A percentile compares a stretch with the other conserved stretches of the same genome.
Evolutionary conservation across 2,797 vertebrate species (phyloP).

Genomic region (Spondyliosoma cantharus): DNA sequence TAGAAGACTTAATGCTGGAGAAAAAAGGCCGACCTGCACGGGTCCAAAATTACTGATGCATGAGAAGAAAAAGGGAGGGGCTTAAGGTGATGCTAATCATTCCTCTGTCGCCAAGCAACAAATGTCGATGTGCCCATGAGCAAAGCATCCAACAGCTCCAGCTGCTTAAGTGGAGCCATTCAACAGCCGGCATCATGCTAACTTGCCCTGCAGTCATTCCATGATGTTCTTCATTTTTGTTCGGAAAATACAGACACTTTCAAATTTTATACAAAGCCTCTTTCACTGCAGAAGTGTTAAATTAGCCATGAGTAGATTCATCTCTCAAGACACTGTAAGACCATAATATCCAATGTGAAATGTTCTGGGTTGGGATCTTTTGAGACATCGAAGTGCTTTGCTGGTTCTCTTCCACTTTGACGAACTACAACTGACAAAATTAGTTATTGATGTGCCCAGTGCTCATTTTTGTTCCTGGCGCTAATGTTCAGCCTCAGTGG

Average conservation of each 20-base stretch:
- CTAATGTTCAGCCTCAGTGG: too few species aligned
- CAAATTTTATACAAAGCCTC: background rate
- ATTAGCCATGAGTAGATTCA: background rate
- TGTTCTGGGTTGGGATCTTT: background rate
- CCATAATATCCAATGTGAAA: background rate
- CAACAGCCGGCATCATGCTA: background rate
- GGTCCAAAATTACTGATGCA: constrained; percentile 51
- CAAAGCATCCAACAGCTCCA: constrained; percentile 43
- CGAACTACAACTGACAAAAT: background rate
- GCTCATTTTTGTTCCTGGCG: background rate
- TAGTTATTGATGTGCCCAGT: background rate
- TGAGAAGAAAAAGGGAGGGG: constrained; percentile 31
- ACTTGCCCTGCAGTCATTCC: background rate
- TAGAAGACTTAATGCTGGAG: constrained; percentile 25
- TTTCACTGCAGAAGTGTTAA: background rate
- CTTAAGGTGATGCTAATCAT: constrained; percentile 35
- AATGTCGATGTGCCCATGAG: constrained; percentile 48
- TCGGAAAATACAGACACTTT: background rate
- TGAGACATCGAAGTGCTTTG: background rate
- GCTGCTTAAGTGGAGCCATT: constrained; percentile 19
- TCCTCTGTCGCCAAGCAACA: constrained; percentile 58
- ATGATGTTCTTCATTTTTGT: too few species aligned
- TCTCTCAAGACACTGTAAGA: background rate
- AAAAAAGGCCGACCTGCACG: constrained; percentile 22
- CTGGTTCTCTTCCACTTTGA: constrained; percentile 8